These are phyloP conservation scores for Morpho helenor DNA, from an alignment of 2,888 invertebrate species.

Conservation along the genomic window DNA sequence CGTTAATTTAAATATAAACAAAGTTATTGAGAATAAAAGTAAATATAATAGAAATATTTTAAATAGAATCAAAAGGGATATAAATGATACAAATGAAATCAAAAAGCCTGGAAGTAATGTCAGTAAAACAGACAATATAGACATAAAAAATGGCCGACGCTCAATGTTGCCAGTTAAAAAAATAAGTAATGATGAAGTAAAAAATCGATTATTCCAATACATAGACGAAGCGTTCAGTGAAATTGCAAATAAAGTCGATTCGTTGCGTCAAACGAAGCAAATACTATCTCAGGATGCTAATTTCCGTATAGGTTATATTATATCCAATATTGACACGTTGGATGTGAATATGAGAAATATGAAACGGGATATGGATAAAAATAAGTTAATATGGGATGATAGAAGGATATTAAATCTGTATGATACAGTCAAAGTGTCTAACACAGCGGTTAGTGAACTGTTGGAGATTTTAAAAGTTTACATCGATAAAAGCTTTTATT, in stretches of 20 bases:
- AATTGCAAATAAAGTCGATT: conserved; percentile 34
- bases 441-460: conserved; percentile 32
- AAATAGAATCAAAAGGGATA: background rate
- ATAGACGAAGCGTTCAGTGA: conserved; percentile 38
- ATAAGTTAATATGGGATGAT: conserved; percentile 35
- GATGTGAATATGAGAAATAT: conserved; percentile 37
- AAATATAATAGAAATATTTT: background rate
- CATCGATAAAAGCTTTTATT: conserved; percentile 9
- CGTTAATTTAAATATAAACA: background rate
- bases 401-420: conserved; percentile 37
- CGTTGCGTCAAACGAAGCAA: conserved; percentile 32
- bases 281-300: conserved; percentile 29
- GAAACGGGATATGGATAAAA: conserved; percentile 32
- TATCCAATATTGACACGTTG: conserved; percentile 46
- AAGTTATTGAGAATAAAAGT: background rate
- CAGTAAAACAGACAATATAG: background rate
- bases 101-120: background rate
- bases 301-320: conserved; percentile 45
- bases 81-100: background rate
- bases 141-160: conserved; percentile 17
- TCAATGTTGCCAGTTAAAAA: conserved; percentile 2
- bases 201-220: conserved; percentile 36
- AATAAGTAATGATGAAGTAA: conserved; percentile 29
- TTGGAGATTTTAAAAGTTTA: conserved; percentile 32
- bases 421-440: conserved; percentile 38